Evolutionary conservation across 2,113 vertebrate species (phyloP), one percentile per base, ranked within the genome.

Genomic region (Polypterus bichir): DNA sequence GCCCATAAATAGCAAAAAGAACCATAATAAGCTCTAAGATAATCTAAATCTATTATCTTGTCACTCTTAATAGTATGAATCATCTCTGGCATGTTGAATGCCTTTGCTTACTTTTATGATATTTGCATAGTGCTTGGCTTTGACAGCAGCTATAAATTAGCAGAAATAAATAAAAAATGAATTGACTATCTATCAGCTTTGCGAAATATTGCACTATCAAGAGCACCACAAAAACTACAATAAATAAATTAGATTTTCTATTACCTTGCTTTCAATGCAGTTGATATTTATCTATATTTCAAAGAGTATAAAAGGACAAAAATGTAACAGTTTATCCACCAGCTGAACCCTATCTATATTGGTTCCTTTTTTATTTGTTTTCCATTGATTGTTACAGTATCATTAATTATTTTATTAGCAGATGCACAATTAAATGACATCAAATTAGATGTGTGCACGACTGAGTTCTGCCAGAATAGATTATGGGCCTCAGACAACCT

Each of bases 21-120:
- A 62, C 65, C 66, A 68, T 73, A 69, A 77, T 72, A 64, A 64
- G 63, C 67, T 59, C 68, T 73, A 72, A 75, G 51, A 52, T 4
- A 52, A 7, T 52, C 51, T 52, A 52, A 52, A 52, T 10, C 10
- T 3, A 4, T 52, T 52, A 8, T 10, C 51, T 52, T 52, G 51
- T 52, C 51, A 7, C 51, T 10, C 7, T 10, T 52, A 10, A 4
- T 10, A 4, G 51, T 10, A 7, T 52, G 10, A 3, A 52, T 52
- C 51, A 8, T 4, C 10, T 4, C 7, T 10, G 7, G 51, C 10
- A 52, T 52, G 4, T 52, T 52, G 51, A 52, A 52, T 52, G 51
- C 10, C 7, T 52, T 52, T 52, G 51, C 4, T 52, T 52, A 10
- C 3, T 52, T 7, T 8, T 52, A 10, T 52, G 51, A 52, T 4